A percentile compares a stretch with the other conserved stretches of the same genome.
Evolutionary conservation across 2,113 vertebrate genomes (phyloP).

Genomic region (Monopterus albus): DNA sequence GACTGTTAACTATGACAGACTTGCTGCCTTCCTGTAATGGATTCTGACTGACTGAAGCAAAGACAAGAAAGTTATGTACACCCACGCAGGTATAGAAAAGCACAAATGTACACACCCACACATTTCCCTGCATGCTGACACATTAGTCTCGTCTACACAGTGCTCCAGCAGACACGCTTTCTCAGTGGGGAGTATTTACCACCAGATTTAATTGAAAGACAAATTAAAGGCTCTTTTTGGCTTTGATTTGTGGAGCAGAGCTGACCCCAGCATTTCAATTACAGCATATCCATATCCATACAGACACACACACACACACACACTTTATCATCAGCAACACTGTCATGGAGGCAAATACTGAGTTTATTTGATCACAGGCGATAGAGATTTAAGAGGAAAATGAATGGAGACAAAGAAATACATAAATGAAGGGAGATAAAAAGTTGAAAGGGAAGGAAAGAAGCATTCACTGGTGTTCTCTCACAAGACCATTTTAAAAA

Average conservation of each 20-base stretch:
- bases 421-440: constrained; percentile 49
- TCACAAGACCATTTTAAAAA: constrained; percentile 55
- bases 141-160: not conserved
- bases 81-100: constrained; percentile 42
- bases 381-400: constrained; percentile 58
- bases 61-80: constrained; percentile 44
- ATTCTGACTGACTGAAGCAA: constrained; percentile 71
- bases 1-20: constrained; percentile 68
- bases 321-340: constrained; percentile 17
- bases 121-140: not conserved
- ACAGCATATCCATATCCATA: constrained; percentile 46
- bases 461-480: constrained; percentile 43
- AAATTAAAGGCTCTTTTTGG: constrained; percentile 69
- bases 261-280: constrained; percentile 72
- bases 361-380: constrained; percentile 42
- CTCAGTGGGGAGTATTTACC: constrained; percentile 64
- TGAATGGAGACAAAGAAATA: constrained; percentile 18
- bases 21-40: constrained; percentile 57
- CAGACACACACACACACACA: constrained; percentile 5
- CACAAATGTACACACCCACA: not conserved
- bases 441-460: constrained; percentile 35
- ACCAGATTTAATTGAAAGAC: constrained; percentile 72
- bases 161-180: not conserved
- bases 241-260: constrained; percentile 56
- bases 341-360: constrained; percentile 20